Evolutionary conservation across 2,113 vertebrate species (phyloP).

Genomic region (Anguilla rostrata): DNA sequence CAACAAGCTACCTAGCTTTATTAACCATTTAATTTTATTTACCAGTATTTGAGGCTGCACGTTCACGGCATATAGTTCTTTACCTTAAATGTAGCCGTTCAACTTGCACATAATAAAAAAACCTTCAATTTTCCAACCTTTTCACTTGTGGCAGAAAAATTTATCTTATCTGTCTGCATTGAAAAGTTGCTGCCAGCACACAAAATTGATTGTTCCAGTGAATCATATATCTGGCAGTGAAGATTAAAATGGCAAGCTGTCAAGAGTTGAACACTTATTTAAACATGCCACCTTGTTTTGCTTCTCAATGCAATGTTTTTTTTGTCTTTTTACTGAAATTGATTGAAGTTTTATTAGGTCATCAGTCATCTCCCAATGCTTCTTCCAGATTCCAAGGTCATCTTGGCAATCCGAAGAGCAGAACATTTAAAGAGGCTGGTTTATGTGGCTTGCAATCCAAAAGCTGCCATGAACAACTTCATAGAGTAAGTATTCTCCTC

Average conservation of each 20-base stretch:
- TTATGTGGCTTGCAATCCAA: conserved; percentile 92
- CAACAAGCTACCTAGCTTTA: no score
- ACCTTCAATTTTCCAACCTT: neutral
- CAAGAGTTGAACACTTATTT: neutral
- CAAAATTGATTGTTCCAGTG: neutral
- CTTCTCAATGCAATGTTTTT: neutral
- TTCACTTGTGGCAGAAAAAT: neutral
- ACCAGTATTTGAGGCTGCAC: no score
- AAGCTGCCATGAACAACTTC: conserved; percentile 94
- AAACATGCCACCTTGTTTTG: neutral
- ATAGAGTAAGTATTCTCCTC: conserved; percentile 81
- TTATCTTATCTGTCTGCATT: neutral
- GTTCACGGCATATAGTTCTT: no score
- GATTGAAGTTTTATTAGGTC: neutral
- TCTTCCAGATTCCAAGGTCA: conserved; percentile 87
- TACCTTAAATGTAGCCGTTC: no score
- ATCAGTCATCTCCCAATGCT: neutral
- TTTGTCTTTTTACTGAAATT: neutral
- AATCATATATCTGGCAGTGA: neutral
- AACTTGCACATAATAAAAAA: neutral
- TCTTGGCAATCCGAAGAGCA: conserved; percentile 87
- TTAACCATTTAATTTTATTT: no score
- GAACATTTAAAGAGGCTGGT: conserved; percentile 86
- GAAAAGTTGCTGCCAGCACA: neutral
- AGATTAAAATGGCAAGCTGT: neutral